These are phyloP conservation scores for Drosophila lacicola DNA, from an alignment of 2,888 invertebrate species.

Conservation along the genomic window DNA sequence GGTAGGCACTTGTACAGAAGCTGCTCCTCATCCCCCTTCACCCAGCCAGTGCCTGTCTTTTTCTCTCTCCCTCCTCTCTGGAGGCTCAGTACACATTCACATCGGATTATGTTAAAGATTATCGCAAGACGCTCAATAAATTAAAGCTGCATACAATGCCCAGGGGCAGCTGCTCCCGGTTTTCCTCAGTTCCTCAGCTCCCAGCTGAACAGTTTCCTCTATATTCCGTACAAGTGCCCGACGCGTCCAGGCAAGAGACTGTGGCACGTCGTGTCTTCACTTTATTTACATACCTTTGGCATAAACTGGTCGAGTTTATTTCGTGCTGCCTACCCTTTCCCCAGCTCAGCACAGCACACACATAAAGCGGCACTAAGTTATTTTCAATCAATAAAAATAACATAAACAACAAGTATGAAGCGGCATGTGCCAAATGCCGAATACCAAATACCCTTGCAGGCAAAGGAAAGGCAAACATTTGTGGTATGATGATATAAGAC, in stretches of 20 bases:
- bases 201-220: slow-evolving; percentile 2
- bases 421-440: not conserved
- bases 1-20: slow-evolving; percentile 20
- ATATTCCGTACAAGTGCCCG: slow-evolving; percentile 2
- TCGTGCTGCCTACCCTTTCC: slow-evolving; percentile 31
- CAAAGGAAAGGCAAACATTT: no score
- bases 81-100: slow-evolving; percentile 40
- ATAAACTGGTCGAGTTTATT: slow-evolving; percentile 71
- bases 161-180: slow-evolving; percentile 15
- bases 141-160: slow-evolving; percentile 40
- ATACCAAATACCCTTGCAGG: slow-evolving; percentile 9
- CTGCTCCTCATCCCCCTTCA: not conserved
- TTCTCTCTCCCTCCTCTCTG: slow-evolving; percentile 36
- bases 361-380: slow-evolving; percentile 77
- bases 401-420: slow-evolving; percentile 66
- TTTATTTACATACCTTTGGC: slow-evolving; percentile 74
- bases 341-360: slow-evolving; percentile 27
- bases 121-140: slow-evolving; percentile 59
- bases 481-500: no score
- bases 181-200: not conserved
- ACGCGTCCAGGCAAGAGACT: slow-evolving; percentile 17
- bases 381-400: slow-evolving; percentile 79
- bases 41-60: not conserved
- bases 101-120: slow-evolving; percentile 48
- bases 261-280: slow-evolving; percentile 36